These are phyloP conservation scores for Oscheius sp. DNA, from an alignment of 2,888 invertebrate genomes.

Conservation along the genomic window DNA sequence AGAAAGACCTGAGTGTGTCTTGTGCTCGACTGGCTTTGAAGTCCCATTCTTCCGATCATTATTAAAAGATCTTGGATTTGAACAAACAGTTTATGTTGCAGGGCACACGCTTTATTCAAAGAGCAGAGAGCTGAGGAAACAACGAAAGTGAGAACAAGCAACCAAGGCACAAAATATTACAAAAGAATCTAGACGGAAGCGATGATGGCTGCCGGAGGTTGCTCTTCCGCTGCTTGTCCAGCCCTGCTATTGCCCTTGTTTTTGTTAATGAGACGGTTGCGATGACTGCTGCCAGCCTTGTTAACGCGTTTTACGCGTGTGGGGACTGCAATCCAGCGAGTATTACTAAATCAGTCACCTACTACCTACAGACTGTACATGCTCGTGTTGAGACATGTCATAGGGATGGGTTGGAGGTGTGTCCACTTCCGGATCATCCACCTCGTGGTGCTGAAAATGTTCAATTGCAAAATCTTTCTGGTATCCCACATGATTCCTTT, in stretches of 20 bases:
- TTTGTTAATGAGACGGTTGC: slow-evolving; percentile 53
- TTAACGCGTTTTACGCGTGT: slow-evolving; percentile 59
- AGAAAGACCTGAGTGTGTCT: no score
- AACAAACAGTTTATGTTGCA: no score
- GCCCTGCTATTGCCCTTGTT: slow-evolving; percentile 61
- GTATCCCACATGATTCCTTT: background rate
- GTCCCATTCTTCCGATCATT: no score
- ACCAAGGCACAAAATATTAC: slow-evolving; percentile 1
- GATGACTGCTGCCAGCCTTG: slow-evolving; percentile 59
- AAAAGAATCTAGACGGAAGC: background rate
- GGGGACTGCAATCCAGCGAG: slow-evolving; percentile 41
- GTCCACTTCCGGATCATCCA: background rate
- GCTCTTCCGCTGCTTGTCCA: slow-evolving; percentile 42
- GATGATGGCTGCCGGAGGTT: slow-evolving; percentile 5
- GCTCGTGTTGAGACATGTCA: slow-evolving; percentile 12
- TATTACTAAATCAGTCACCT: slow-evolving; percentile 5
- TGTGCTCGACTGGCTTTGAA: no score
- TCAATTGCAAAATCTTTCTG: background rate
- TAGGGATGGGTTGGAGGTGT: background rate
- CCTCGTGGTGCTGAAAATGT: slow-evolving; percentile 13
- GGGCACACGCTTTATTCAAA: no score
- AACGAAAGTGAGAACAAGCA: background rate
- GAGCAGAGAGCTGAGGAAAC: slow-evolving; percentile 19
- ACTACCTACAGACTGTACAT: slow-evolving; percentile 33
- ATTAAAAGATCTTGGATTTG: no score